These are phyloP conservation scores for Marcusenius ussheri DNA, from an alignment of 2,113 vertebrate species.

Conservation along the genomic window DNA sequence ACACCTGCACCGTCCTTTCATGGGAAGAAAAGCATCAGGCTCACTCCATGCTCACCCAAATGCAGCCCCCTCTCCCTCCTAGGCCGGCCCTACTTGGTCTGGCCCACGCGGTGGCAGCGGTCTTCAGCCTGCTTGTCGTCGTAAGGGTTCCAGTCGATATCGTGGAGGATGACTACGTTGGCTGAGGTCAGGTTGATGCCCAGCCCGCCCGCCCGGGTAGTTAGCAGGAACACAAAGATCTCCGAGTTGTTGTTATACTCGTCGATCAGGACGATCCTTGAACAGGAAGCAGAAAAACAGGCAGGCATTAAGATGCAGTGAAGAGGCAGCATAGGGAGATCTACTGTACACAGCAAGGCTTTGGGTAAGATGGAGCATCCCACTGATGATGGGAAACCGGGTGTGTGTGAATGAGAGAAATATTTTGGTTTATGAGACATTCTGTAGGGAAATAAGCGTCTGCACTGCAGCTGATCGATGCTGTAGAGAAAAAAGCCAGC, in stretches of 20 bases:
- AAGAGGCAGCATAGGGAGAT: background rate
- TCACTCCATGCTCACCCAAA: background rate
- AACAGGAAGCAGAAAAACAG: background rate
- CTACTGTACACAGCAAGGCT: background rate
- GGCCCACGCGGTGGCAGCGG: slow-evolving; percentile 90
- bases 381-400: background rate
- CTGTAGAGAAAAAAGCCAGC: too few relatives aligned
- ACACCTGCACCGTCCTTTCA: slow-evolving; percentile 82
- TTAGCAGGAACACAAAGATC: slow-evolving; percentile 91
- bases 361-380: background rate
- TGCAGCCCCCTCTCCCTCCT: background rate
- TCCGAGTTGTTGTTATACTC: slow-evolving; percentile 84
- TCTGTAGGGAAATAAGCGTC: background rate
- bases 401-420: too few relatives aligned
- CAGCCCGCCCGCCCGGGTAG: slow-evolving; percentile 90
- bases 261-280: slow-evolving; percentile 90
- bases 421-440: background rate
- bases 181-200: slow-evolving; percentile 95
- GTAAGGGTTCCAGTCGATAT: slow-evolving; percentile 96
- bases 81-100: slow-evolving; percentile 66
- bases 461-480: background rate
- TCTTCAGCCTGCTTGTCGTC: slow-evolving; percentile 98
- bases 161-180: slow-evolving; percentile 92
- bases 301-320: background rate
- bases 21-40: background rate